phyloP scores from a whole-genome alignment of 2,797 vertebrate species.

The Falco columbarius region DNA sequence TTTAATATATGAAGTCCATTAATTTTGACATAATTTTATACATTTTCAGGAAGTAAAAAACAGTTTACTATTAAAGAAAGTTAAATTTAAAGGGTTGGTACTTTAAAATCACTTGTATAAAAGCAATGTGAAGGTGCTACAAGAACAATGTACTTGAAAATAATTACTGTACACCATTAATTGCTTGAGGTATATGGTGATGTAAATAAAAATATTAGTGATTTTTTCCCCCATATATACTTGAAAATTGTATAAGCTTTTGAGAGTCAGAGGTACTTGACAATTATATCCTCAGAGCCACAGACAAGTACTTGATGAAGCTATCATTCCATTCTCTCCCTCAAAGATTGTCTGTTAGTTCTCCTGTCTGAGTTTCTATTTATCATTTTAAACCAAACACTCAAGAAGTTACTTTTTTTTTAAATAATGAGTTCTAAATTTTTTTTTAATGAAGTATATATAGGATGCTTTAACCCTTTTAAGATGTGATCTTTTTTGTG shows the following conservation, averaged over 20 bases:
- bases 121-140: background rate
- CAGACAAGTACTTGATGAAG: background rate
- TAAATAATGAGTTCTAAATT: background rate
- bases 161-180: background rate
- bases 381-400: background rate
- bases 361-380: background rate
- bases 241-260: background rate
- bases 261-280: background rate
- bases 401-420: background rate
- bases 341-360: background rate
- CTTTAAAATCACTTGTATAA: background rate
- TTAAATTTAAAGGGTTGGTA: background rate
- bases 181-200: background rate
- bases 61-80: background rate
- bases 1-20: background rate
- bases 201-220: background rate
- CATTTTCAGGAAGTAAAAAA: background rate
- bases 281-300: background rate
- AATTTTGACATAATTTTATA: background rate
- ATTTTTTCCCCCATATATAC: background rate
- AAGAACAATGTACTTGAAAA: background rate
- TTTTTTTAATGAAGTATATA: background rate
- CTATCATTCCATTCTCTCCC: background rate
- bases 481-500: background rate
- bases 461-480: background rate